Evolutionary conservation across 92 coral and sea anemone species (phyloP), one percentile per base, ranked within the genome.

Genomic region (Siderastrea siderea): DNA sequence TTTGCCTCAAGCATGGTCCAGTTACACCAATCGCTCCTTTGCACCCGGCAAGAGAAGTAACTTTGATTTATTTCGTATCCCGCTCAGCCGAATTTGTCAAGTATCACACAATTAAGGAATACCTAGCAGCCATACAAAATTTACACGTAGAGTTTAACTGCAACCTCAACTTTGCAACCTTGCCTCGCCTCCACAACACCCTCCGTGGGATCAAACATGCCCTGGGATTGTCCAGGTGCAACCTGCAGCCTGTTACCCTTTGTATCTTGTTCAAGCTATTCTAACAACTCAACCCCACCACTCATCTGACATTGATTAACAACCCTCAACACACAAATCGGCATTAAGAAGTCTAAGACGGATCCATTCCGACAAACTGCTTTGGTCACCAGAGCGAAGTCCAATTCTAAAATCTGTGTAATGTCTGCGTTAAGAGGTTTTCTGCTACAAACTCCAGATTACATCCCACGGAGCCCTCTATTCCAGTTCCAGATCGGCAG

Each of bases 81-180:
- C 79, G 52, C 62, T 47, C 72, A 71, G 67, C 79, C 43, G 11
- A 72, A 7, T 38, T 9, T 6, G 88, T 84, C 57, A 70, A 3
- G 6, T 74, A 43, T 26, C 15, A 15, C 38, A 84, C 88, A 15
- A 59, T 84, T n/a, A 71, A 74, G 47, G 62, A 53, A 1, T 84
- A 84, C 48, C 58, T 84, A 46, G 88, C 88, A 43, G 68, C 68
- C 16, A 76, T 84, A 16, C 69, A 60, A 7, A 52, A 84, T 64
- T 66, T 59, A 45, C 87, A 82, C 7, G 58, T 49, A 1, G 58
- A 68, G 73, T 68, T 68, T 50, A 68, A 68, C 71, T 80, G 57
- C 72, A 63, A 67, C 47, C 74, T 74, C 78, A 48, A 66, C 65
- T 69, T 46, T 64, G 48, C 62, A 2, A 19, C 44, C 19, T 50